These are phyloP conservation scores for Dipus sagitta DNA, from an alignment of 2,797 vertebrate species.

Conservation along the genomic window DNA sequence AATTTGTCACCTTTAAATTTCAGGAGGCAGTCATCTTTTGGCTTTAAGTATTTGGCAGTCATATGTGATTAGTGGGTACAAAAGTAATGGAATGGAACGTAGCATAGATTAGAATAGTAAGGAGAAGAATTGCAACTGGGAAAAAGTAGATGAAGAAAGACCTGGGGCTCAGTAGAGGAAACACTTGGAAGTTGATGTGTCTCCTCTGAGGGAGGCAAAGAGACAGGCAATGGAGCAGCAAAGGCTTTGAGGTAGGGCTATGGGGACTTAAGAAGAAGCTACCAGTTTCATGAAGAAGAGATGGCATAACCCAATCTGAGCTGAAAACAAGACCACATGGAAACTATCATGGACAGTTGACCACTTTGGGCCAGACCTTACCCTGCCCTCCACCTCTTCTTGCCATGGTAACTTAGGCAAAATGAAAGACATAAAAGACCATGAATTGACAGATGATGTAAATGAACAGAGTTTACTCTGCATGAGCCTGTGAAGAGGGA, in stretches of 20 bases:
- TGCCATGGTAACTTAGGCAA: neutral
- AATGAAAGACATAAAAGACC: neutral
- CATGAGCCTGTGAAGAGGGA: neutral
- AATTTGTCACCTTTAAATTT: neutral
- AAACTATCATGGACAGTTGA: neutral
- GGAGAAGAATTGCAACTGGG: neutral
- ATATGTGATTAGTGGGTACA: neutral
- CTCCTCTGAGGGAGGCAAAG: neutral
- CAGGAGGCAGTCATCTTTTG: neutral
- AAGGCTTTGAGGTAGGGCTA: neutral
- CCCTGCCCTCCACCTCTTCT: neutral
- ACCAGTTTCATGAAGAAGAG: neutral
- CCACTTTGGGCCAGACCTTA: accelerated
- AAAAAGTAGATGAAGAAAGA: neutral
- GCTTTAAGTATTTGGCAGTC: neutral
- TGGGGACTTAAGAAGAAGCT: neutral
- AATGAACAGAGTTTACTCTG: neutral
- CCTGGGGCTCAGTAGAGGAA: neutral
- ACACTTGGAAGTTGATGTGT: neutral
- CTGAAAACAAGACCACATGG: neutral
- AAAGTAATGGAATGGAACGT: neutral
- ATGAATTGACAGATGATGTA: neutral
- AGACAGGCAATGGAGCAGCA: neutral
- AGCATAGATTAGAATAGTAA: neutral
- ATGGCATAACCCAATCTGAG: neutral